phyloP scores from a whole-genome alignment of 1,140 invertebrate species.

The Cotesia chilonis region DNA sequence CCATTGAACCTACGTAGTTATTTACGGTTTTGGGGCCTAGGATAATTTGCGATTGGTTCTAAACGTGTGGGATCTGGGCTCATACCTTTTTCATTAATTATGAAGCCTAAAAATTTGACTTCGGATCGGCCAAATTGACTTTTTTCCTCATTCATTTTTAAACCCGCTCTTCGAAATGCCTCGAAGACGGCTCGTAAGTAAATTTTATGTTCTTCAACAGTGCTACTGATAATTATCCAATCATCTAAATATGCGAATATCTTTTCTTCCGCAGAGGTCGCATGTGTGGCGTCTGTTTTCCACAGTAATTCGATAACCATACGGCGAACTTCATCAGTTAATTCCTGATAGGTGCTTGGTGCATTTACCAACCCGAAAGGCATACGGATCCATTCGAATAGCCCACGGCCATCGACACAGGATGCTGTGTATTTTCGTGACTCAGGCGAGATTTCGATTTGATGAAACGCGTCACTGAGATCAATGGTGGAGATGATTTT shows the following conservation, averaged over 20 bases:
- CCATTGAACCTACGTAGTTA: not conserved
- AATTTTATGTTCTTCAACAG: no score
- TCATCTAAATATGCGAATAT: no score
- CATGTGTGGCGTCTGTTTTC: no score
- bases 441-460: slow-evolving; percentile 17
- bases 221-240: no score
- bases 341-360: no score
- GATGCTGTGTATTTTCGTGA: slow-evolving; percentile 34
- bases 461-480: slow-evolving; percentile 40
- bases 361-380: slow-evolving; percentile 45
- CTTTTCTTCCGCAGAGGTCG: no score
- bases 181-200: slow-evolving; percentile 1
- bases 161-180: not conserved
- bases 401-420: slow-evolving; percentile 51
- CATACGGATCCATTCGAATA: slow-evolving; percentile 60
- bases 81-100: slow-evolving; percentile 5
- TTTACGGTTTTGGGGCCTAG: not conserved
- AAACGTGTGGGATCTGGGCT: not conserved
- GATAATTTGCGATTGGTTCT: not conserved
- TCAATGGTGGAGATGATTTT: not conserved
- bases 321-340: no score
- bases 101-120: not conserved
- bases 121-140: not conserved
- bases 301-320: no score
- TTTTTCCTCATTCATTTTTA: not conserved